Evolutionary conservation across 2,797 vertebrate genomes (phyloP).

Genomic region (Leptodactylus fallax): DNA sequence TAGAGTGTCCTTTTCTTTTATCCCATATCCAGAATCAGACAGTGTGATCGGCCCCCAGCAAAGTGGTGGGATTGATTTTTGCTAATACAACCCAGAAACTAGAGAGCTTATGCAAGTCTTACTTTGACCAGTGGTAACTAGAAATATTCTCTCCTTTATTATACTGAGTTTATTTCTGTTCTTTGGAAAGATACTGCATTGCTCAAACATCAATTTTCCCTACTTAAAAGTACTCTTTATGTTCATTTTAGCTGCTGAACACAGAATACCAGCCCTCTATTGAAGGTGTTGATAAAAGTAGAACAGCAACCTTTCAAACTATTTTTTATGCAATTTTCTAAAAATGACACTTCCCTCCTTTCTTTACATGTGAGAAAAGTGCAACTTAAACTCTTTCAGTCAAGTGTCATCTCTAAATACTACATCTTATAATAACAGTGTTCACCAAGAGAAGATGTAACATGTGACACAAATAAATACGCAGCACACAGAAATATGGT

Average conservation of each 20-base stretch:
- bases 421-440: background rate
- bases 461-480: slow-evolving; percentile 13
- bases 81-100: background rate
- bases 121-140: too few species aligned
- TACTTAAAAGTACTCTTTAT: background rate
- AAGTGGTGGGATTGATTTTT: background rate
- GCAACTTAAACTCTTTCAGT: background rate
- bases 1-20: too few species aligned
- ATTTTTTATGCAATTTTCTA: background rate
- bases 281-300: too few species aligned
- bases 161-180: background rate
- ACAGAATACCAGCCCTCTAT: background rate
- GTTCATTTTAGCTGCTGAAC: background rate
- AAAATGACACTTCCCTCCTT: background rate
- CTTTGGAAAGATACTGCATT: background rate
- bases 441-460: background rate
- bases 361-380: background rate
- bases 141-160: background rate
- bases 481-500: slow-evolving; percentile 36
- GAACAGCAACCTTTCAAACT: background rate
- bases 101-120: background rate
- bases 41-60: too few species aligned
- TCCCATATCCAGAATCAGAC: too few species aligned
- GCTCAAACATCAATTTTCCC: background rate
- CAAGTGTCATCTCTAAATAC: background rate